Base-by-base conservation (phyloP, 2,113 vertebrate species). In the Tinamus guttatus region DNA sequence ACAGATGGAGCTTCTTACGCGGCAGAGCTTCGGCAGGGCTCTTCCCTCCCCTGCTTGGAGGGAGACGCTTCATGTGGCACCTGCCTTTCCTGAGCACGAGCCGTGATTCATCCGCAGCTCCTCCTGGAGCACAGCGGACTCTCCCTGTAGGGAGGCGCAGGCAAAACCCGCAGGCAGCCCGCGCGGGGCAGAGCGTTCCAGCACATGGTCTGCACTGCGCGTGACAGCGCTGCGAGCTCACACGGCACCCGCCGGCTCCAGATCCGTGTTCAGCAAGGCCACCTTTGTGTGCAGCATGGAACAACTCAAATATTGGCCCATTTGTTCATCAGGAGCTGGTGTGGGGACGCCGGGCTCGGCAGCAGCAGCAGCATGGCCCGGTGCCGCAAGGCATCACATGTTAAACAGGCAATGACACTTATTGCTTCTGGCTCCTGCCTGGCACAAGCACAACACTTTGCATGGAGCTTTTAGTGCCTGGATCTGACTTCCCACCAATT, bases 31-130 rank as follows among this genome's bases (percentile, higher is more conserved):
- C 52, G 13, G 27, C 36, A 56, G 14, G 54, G 25, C 7, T 73
- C 36, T 78, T 56, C 59, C 30, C 41, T 40, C 1, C n/a, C 43
- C 74, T 58, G 67, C 0, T 1, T 36, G 0, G 0, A 28, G 32
- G 43, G 4, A 64, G 77, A 41, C 10, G 36, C 52, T 83, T 34
- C 40, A 47, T 60, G 56, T 34, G 30, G 16, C 36, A 40, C 8
- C 4, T 38, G 54, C 27, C 27, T 52, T 67, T 81, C 25, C 30
- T 19, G 13, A 18, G 32, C 51, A 60, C 45, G 22, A 56, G 51
- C 54, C 0, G 4, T 69, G 62, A 69, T 70, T 65, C n/a, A 70
- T 34, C 51, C 27, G 28, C 62, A 60, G 41, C 74, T 43, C 41
- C 30, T 63, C 49, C 47, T 52, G 69, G 74, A 83, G 16, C 51